phyloP scores from a whole-genome alignment of 2,888 invertebrate species.

The Rhamphomyia laevipes region DNA sequence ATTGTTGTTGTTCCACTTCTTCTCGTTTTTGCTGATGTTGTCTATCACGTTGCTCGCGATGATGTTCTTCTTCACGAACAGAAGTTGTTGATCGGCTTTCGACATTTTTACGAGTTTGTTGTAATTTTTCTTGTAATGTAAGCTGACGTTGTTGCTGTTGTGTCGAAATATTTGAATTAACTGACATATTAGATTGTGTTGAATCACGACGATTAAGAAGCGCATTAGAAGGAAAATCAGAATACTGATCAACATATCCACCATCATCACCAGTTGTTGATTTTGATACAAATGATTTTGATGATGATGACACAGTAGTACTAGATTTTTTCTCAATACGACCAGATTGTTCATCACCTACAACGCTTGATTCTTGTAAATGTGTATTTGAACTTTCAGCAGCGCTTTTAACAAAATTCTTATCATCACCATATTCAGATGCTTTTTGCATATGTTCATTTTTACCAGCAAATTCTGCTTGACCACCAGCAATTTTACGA shows the following conservation, averaged over 20 bases:
- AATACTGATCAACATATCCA: conserved; percentile 14
- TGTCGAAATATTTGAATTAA: neutral
- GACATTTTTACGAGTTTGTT: conserved; percentile 2
- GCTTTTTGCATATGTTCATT: conserved; percentile 48
- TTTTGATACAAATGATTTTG: conserved; percentile 28
- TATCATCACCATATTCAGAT: conserved; percentile 42
- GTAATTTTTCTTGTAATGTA: conserved; percentile 30
- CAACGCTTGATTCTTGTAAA: conserved; percentile 41
- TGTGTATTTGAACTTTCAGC: conserved; percentile 39
- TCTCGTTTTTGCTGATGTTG: neutral
- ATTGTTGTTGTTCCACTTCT: neutral
- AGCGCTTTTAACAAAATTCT: conserved; percentile 41
- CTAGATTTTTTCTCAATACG: conserved; percentile 35
- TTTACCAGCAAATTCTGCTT: conserved; percentile 50
- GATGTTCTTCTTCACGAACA: conserved; percentile 20
- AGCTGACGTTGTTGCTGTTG: conserved; percentile 28
- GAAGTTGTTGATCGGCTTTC: neutral
- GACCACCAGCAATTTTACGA: conserved; percentile 52
- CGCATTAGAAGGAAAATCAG: neutral
- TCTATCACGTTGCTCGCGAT: conserved; percentile 25
- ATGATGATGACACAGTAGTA: conserved; percentile 31
- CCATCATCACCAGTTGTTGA: conserved; percentile 25
- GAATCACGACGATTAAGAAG: conserved; percentile 2
- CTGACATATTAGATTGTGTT: neutral
- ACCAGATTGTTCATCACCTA: conserved; percentile 40